Evolutionary conservation across 2,888 invertebrate species (phyloP), one percentile per base, ranked within the genome.

Genomic region (Chydorus sphaericus): DNA sequence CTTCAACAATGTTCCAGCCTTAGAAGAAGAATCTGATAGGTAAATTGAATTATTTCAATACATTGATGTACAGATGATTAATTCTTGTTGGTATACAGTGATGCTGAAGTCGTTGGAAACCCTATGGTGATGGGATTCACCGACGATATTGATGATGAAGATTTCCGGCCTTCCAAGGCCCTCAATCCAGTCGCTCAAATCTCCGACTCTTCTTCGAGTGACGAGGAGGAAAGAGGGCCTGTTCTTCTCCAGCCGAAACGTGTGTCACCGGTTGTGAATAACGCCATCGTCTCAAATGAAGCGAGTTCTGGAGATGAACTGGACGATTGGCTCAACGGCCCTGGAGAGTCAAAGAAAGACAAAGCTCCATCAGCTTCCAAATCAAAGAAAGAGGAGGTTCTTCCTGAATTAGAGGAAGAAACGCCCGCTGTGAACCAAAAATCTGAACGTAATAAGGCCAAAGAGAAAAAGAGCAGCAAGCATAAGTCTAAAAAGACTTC

Each of bases 81-180:
- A 18, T 57, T 57, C 2, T 61, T 60, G 50, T 59, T n/a, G 16
- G 2, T 30, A 18, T 16, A 28, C 30, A 52, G 52, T 23, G 58
- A 52, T 60, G 59, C 77, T 30, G 83, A 81, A 60, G 75, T 67
- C 55, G 85, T 85, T 58, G 79, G 77, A 7, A 88, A 87, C 73
- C 88, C 88, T 26, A 72, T 85, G 65, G 87, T 92, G 0, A 83
- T 85, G 28, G 82, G 83, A 52, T 83, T 85, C 62, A 85, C 86
- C 69, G 90, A 91, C 66, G 90, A 91, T 66, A 71, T 89, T 48
- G 83, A 83, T 62, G 80, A 81, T 0, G 80, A 80, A 48, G 81
- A 82, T 60, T 56, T 48, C 54, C 53, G 20, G 16, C 7, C 38
- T 14, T n/a, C 33, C 11, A 4, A 23, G 36, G 11, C 23, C 55